phyloP scores from a whole-genome alignment of 2,113 vertebrate genomes.

The Dasyprocta punctata region DNA sequence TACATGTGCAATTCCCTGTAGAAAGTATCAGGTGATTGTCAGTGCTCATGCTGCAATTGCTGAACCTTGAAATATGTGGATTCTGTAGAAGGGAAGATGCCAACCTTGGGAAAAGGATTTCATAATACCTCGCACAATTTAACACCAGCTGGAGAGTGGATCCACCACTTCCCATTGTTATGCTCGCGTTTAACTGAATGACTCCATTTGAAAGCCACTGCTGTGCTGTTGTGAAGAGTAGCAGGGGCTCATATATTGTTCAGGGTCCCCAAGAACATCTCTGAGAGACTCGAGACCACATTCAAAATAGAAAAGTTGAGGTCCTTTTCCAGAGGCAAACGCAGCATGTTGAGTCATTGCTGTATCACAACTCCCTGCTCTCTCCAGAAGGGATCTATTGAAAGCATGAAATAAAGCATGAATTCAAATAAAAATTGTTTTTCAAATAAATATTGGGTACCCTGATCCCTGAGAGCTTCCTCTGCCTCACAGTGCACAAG shows the following conservation, averaged over 20 bases:
- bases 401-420: conserved; percentile 57
- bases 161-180: conserved; percentile 47
- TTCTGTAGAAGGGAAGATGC: conserved; percentile 40
- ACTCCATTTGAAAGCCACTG: conserved; percentile 27
- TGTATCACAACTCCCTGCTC: conserved; percentile 8
- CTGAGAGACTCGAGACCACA: conserved; percentile 4
- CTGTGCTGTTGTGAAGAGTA: conserved; percentile 52
- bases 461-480: neutral
- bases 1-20: neutral
- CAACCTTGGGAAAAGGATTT: conserved; percentile 54
- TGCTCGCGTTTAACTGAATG: conserved; percentile 41
- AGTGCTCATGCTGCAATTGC: neutral
- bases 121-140: conserved; percentile 22
- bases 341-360: conserved; percentile 14
- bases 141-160: conserved; percentile 71
- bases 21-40: neutral
- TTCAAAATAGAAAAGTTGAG: conserved; percentile 9
- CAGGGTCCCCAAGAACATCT: conserved; percentile 51
- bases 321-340: conserved; percentile 50
- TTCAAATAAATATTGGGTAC: conserved; percentile 63
- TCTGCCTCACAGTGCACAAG: neutral
- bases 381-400: conserved; percentile 39
- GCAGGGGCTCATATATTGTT: conserved; percentile 35
- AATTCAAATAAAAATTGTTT: conserved; percentile 64
- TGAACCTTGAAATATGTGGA: conserved; percentile 35